Evolutionary conservation across 2,888 invertebrate genomes (phyloP).

Genomic region (Colostygia pectinataria): DNA sequence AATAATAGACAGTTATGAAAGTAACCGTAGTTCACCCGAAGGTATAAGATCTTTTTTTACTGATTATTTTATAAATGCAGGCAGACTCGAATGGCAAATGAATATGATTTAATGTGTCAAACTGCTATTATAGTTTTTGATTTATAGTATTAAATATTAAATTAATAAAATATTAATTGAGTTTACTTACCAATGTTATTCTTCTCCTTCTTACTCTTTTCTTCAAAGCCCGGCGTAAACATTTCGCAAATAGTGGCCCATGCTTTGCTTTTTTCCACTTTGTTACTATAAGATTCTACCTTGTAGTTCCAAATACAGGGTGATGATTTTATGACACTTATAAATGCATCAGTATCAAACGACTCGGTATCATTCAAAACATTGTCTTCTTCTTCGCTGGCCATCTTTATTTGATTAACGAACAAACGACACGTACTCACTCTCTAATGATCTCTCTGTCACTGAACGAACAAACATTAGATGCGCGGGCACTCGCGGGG

Average conservation of each 20-base stretch:
- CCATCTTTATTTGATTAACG: constrained; percentile 20
- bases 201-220: constrained; percentile 25
- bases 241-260: constrained; percentile 25
- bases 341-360: constrained; percentile 16
- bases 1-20: constrained; percentile 9
- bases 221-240: constrained; percentile 24
- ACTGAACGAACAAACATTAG: constrained; percentile 12
- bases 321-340: constrained; percentile 17
- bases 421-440: constrained; percentile 16
- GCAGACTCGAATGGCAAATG: constrained; percentile 21
- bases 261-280: constrained; percentile 21
- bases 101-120: constrained; percentile 24
- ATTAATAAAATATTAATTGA: constrained; percentile 14
- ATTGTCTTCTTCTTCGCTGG: constrained; percentile 19
- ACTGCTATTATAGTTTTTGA: constrained; percentile 22
- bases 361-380: constrained; percentile 8
- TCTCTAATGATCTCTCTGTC: constrained; percentile 17
- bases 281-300: constrained; percentile 22
- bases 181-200: constrained; percentile 18
- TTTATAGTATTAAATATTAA: constrained; percentile 12
- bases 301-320: constrained; percentile 16
- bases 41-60: constrained; percentile 7
- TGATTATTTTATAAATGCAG: constrained; percentile 9
- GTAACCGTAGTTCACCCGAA: constrained; percentile 9
- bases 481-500: constrained; percentile 16